A percentile compares a stretch with the other conserved stretches of the same genome.
Conservation (phyloP, 2,797 vertebrate genomes). For the Enteromius afrohamiltoni region DNA sequence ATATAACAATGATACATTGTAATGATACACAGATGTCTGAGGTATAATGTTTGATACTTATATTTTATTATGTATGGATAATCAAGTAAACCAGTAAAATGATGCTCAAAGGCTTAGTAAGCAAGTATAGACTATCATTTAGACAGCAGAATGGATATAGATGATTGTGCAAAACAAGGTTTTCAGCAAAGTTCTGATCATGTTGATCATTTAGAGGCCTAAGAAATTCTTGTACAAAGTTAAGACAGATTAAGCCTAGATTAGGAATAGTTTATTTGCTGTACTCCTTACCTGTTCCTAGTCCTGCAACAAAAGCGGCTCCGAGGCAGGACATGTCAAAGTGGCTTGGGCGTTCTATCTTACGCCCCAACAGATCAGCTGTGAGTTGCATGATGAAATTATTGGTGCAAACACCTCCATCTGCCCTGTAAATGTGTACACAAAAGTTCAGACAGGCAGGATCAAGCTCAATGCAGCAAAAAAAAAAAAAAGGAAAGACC, state of each 20-base stretch:
- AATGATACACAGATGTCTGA: background rate
- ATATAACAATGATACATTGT: no score
- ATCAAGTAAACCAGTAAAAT: background rate
- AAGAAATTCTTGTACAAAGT: background rate
- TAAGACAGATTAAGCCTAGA: background rate
- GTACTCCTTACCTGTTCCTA: slow-evolving; percentile 83
- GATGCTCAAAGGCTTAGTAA: background rate
- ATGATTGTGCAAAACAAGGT: background rate
- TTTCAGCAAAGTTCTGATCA: background rate
- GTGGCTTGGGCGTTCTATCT: slow-evolving; percentile 79
- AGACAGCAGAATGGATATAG: background rate
- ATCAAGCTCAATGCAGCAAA: background rate
- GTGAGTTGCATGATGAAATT: slow-evolving; percentile 96
- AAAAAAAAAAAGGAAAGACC: background rate
- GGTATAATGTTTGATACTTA: background rate
- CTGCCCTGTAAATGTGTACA: slow-evolving; percentile 77
- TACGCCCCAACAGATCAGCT: slow-evolving; percentile 87
- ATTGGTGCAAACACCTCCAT: slow-evolving; percentile 93
- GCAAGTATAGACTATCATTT: background rate
- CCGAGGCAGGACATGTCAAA: slow-evolving; percentile 93
- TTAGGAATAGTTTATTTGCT: background rate
- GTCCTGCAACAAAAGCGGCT: slow-evolving; percentile 90
- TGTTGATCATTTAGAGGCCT: background rate
- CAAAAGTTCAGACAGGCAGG: background rate
- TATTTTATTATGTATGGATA: background rate